Percentiles rank a stretch among this genome's conserved stretches.
phyloP scores from a whole-genome alignment of 2,797 vertebrate genomes.

The Graptemys geographica region DNA sequence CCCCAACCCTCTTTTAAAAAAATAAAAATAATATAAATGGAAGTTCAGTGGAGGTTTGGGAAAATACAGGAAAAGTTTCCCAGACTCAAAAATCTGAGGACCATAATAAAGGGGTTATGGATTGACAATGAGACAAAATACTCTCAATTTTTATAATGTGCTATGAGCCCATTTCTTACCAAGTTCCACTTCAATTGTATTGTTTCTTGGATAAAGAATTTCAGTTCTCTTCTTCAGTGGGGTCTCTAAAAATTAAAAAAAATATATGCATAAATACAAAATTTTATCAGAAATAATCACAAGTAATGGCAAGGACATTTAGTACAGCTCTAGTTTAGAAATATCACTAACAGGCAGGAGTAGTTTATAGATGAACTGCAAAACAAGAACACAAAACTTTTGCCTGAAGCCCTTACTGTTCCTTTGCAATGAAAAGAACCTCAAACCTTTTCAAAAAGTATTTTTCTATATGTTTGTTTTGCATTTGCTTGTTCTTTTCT shows the following conservation, averaged over 20 bases:
- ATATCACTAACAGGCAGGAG: not conserved
- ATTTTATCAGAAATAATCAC: not conserved
- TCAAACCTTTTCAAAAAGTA: not conserved
- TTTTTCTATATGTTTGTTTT: not conserved
- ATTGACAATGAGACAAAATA: not conserved
- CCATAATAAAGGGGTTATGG: not conserved
- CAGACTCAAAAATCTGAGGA: not conserved
- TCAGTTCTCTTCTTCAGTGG: constrained; percentile 31
- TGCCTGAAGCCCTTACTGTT: not conserved
- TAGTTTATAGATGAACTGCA: not conserved
- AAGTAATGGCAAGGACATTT: not conserved
- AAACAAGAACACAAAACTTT: not conserved
- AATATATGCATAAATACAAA: not conserved
- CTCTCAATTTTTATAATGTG: not conserved
- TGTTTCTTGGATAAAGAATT: constrained; percentile 72
- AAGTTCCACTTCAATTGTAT: constrained; percentile 62
- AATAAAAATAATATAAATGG: not conserved
- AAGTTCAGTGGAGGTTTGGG: not conserved
- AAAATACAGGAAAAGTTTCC: not conserved
- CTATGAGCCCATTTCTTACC: constrained; percentile 69
- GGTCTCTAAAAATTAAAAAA: not conserved
- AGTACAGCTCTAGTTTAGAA: not conserved
- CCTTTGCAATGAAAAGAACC: not conserved
- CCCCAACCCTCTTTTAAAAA: not conserved
- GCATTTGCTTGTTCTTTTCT: not conserved